Base-by-base conservation (phyloP, 2,888 invertebrate species). In the Orthonevra nobilis region DNA sequence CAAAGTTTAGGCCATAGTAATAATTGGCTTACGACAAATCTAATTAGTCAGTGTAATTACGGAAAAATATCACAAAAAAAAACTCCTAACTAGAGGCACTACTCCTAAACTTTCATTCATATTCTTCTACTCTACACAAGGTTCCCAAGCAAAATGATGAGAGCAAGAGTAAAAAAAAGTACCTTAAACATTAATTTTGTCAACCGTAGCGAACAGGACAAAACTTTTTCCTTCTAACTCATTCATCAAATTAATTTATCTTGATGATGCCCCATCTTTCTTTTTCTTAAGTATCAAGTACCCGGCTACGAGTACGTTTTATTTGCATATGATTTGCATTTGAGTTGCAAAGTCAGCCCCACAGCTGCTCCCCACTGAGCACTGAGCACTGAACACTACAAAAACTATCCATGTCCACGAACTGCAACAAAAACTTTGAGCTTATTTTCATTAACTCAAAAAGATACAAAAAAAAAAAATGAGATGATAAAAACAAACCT, bases 261-360 rank as follows among this genome's bases (percentile, higher is more conserved):
- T 44, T 46, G 38, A 34, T 17, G 32, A 46, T 56, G 23, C 23
- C 46, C 26, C 5, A 10, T 34, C 7, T 54, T 23, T 40, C 20
- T 54, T 30, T 20, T 6, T 26, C 34, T 28, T 20, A 42, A 20
- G 6, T 5, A 23, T 23, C 5, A 23, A 54, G 20, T 50, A 32
- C 19, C 7, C n/a, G n/a, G n/a, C n/a, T n/a, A n/a, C n/a, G n/a
- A n/a, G n/a, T n/a, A n/a, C n/a, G n/a, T 15, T 17, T 15, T 50
- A 79, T 79, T 79, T 79, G 73, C 73, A 79, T 73, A 66, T 56
- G 40, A 73, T 73, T 73, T 66, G 52, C 58, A 73, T 66, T 66
- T 60, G 12, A 44, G 44, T 54, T 64, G 23, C 38, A 56, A n/a
- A 48, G 30, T 30, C 14, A n/a, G n/a, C n/a, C 54, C 34, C 50